A percentile compares a stretch with the other conserved stretches of the same genome.
Evolutionary conservation across 2,888 invertebrate genomes (phyloP).

Genomic region (Acanthosoma haemorrhoidale): DNA sequence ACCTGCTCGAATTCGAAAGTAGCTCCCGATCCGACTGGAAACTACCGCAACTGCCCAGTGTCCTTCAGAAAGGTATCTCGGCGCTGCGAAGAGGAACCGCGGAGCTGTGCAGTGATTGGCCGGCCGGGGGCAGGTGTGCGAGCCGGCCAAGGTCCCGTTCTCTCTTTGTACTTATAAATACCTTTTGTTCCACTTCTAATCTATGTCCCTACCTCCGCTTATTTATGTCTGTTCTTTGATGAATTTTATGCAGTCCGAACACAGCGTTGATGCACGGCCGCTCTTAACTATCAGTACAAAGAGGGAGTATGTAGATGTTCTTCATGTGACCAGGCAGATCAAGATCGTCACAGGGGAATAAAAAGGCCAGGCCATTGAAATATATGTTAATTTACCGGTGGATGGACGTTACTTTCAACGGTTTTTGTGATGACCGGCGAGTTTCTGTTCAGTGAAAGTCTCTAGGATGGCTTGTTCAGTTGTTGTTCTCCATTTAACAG

Average conservation of each 20-base stretch:
- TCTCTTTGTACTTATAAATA: slow-evolving; percentile 1
- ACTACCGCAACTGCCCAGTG: too few species aligned
- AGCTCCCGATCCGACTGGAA: too few species aligned
- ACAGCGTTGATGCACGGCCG: not conserved
- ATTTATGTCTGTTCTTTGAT: not conserved
- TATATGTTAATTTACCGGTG: not conserved
- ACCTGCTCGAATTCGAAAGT: too few species aligned
- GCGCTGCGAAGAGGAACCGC: not conserved
- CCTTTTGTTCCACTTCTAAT: slow-evolving; percentile 14
- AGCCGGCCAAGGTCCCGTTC: not conserved
- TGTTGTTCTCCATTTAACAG: too few species aligned
- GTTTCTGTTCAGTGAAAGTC: too few species aligned
- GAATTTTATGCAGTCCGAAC: slow-evolving; percentile 2
- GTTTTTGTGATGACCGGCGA: too few species aligned
- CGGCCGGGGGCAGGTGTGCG: not conserved
- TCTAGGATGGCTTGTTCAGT: too few species aligned
- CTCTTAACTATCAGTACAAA: slow-evolving; percentile 3
- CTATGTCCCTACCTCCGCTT: not conserved
- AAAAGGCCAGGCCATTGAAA: not conserved
- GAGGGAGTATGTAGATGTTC: not conserved
- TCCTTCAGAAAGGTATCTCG: not conserved
- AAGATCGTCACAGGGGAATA: not conserved
- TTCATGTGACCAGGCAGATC: not conserved
- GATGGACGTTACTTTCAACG: not conserved
- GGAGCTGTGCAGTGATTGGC: not conserved